phyloP scores from a whole-genome alignment of 1,140 invertebrate species.

The Lasioglossum albipes region DNA sequence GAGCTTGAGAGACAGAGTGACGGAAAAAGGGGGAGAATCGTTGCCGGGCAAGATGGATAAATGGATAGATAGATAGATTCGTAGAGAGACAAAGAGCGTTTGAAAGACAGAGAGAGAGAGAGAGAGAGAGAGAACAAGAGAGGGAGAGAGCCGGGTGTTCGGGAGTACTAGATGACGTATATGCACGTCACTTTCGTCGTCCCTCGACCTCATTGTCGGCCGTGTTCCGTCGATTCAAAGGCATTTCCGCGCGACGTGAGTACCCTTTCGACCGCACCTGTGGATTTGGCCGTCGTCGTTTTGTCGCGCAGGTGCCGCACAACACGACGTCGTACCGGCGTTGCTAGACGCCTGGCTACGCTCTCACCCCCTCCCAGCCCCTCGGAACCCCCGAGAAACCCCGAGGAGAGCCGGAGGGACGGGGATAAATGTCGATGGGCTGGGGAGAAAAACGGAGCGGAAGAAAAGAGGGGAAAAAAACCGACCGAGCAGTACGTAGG shows the following conservation, averaged over 20 bases:
- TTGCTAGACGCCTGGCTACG: background rate
- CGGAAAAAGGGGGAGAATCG: background rate
- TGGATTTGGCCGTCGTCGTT: slow-evolving; percentile 54
- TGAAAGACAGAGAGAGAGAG: no score
- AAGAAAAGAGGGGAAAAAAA: background rate
- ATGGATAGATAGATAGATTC: no score
- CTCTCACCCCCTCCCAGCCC: no score
- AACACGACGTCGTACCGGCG: background rate
- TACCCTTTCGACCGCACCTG: slow-evolving; percentile 61
- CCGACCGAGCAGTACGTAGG: background rate
- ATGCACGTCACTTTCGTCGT: slow-evolving; percentile 4
- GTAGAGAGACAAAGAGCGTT: no score
- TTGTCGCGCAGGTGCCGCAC: slow-evolving; percentile 14
- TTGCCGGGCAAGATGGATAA: no score
- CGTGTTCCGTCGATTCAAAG: slow-evolving; percentile 52
- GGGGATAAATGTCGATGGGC: background rate
- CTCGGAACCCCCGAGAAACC: background rate
- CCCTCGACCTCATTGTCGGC: background rate
- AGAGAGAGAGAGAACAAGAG: no score
- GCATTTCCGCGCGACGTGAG: slow-evolving; percentile 54
- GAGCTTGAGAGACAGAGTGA: background rate
- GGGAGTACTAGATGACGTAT: background rate
- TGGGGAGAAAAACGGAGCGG: background rate
- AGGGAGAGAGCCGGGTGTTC: background rate
- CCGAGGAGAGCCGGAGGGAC: background rate